Evolutionary conservation across 2,113 vertebrate genomes (phyloP).

Genomic region (Brienomyrus brachyistius): DNA sequence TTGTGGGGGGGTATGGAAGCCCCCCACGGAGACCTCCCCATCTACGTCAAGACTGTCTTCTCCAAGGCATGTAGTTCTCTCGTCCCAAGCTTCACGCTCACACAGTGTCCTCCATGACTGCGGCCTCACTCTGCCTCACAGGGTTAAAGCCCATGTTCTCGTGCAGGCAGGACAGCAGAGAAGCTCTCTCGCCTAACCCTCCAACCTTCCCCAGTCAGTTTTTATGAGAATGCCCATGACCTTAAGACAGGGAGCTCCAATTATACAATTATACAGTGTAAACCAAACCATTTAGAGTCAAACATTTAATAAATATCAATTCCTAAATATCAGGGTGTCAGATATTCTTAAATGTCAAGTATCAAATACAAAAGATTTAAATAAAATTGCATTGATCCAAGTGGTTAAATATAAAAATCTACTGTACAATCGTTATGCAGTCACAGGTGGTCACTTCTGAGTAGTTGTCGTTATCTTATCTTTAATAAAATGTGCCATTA

Average conservation of each 20-base stretch:
- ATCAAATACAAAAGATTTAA: neutral
- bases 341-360: neutral
- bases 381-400: neutral
- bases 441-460: neutral
- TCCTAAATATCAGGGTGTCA: neutral
- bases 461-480: neutral
- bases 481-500: neutral
- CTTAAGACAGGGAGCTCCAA: neutral
- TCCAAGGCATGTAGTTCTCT: conserved; percentile 68
- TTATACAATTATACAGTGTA: neutral
- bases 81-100: neutral
- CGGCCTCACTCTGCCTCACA: neutral
- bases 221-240: neutral
- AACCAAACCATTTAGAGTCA: neutral
- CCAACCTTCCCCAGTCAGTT: neutral
- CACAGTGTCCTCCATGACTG: neutral
- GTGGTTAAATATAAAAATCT: neutral
- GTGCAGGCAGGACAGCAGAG: neutral
- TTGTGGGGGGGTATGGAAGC: conserved; percentile 89
- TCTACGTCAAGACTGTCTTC: conserved; percentile 97
- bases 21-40: conserved; percentile 94
- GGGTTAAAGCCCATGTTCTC: neutral
- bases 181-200: no score
- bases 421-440: neutral
- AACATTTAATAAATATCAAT: neutral